Conservation (phyloP, 1,140 invertebrate species). For the Lutraria rhynchaena region DNA sequence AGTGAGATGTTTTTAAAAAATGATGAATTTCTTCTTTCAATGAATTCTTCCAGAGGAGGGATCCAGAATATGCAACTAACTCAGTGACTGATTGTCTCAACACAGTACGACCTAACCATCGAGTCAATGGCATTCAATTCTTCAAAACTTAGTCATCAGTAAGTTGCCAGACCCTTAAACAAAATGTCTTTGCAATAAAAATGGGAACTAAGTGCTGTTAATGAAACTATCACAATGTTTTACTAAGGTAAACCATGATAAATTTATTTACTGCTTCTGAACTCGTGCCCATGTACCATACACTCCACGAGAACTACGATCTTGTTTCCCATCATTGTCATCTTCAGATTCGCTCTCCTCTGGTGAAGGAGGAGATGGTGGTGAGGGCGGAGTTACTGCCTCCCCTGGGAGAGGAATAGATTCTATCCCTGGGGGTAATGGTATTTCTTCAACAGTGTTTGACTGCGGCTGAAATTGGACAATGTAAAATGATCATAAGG, state of each 20-base stretch:
- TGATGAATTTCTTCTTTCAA: no score
- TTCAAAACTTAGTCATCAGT: no score
- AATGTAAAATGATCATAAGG: no score
- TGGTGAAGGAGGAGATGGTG: conserved; percentile 22
- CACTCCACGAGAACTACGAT: conserved; percentile 44
- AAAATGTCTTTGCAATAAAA: no score
- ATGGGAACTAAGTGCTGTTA: background rate
- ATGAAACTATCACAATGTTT: background rate
- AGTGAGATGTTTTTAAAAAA: no score
- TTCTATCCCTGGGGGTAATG: conserved; percentile 60
- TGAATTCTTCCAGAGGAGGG: no score
- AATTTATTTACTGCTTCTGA: conserved; percentile 40
- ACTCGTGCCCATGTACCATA: conserved; percentile 51
- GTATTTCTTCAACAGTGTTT: conserved; percentile 43
- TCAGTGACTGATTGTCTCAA: no score
- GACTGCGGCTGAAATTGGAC: conserved; percentile 24
- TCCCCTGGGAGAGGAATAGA: conserved; percentile 68
- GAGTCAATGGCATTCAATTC: no score
- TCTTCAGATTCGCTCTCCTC: conserved; percentile 42
- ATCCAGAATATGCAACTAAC: no score
- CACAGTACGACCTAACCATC: no score
- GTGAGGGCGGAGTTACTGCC: conserved; percentile 8
- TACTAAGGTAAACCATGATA: no score
- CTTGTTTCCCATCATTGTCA: conserved; percentile 47
- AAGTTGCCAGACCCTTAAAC: no score